Conservation (phyloP, 2,113 vertebrate species). For the Glaucomys volans region DNA sequence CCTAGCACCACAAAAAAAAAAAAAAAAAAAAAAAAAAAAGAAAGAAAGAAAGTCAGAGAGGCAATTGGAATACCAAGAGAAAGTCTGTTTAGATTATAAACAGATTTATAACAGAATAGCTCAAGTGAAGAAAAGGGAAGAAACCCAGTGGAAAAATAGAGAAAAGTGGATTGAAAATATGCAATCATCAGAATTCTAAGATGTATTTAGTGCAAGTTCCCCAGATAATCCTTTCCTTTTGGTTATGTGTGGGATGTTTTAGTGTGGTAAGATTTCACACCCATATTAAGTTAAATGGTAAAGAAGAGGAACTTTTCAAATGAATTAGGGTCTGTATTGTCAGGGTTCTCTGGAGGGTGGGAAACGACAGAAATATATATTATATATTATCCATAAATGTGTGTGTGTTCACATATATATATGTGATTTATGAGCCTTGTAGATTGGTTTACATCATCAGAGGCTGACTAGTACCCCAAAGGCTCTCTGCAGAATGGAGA, state of each 20-base stretch:
- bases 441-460: not conserved
- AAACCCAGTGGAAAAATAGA: not conserved
- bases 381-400: too few relatives aligned
- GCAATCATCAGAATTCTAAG: not conserved
- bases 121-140: not conserved
- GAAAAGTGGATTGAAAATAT: not conserved
- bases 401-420: too few relatives aligned
- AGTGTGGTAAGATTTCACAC: not conserved
- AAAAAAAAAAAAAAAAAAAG: too few relatives aligned
- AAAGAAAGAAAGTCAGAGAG: not conserved
- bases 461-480: not conserved
- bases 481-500: not conserved
- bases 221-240: too few relatives aligned
- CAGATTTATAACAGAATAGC: not conserved
- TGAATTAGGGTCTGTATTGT: not conserved
- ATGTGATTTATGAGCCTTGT: not conserved
- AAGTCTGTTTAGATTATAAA: not conserved
- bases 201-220: rapidly evolving
- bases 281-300: not conserved
- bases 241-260: not conserved
- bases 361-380: too few relatives aligned
- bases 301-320: not conserved
- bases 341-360: not conserved
- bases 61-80: not conserved
- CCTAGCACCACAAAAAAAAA: too few relatives aligned